Conservation (phyloP, 2,888 invertebrate genomes). For the Pherbina coryleti region DNA sequence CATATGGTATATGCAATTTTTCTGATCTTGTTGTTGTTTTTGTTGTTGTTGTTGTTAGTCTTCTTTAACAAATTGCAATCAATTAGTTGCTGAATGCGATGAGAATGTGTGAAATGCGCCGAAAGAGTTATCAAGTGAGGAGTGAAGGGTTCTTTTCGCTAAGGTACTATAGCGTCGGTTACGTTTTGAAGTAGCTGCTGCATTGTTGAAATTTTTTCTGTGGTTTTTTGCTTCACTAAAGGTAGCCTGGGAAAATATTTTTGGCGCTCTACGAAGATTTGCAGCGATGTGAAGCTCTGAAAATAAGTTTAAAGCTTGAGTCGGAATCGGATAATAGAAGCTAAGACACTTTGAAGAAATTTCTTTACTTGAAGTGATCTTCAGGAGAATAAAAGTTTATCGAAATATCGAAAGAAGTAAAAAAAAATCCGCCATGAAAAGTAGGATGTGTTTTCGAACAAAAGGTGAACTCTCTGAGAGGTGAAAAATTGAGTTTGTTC, state of each 20-base stretch:
- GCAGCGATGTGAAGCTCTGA: neutral
- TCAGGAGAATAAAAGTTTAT: too few species aligned
- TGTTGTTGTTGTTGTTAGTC: constrained; percentile 41
- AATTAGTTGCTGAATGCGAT: constrained; percentile 50
- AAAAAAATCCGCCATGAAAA: too few species aligned
- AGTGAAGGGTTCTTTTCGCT: neutral
- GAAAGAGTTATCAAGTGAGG: neutral
- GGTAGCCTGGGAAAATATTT: constrained; percentile 30
- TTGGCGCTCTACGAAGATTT: neutral
- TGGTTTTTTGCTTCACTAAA: neutral
- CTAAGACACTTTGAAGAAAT: too few species aligned
- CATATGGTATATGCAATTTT: constrained; percentile 16
- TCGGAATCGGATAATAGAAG: too few species aligned
- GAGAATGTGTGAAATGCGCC: constrained; percentile 33
- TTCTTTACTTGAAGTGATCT: too few species aligned
- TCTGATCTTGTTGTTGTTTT: constrained; percentile 25
- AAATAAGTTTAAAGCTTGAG: neutral
- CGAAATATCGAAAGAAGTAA: too few species aligned
- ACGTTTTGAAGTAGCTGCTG: constrained; percentile 19
- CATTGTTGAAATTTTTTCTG: neutral
- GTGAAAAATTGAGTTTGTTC: too few species aligned
- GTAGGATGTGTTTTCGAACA: too few species aligned
- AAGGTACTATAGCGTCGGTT: constrained; percentile 5
- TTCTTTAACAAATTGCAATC: constrained; percentile 51
- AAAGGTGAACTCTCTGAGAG: too few species aligned